phyloP scores from a whole-genome alignment of 2,797 vertebrate genomes.

The Hypotaenidia okinawae region DNA sequence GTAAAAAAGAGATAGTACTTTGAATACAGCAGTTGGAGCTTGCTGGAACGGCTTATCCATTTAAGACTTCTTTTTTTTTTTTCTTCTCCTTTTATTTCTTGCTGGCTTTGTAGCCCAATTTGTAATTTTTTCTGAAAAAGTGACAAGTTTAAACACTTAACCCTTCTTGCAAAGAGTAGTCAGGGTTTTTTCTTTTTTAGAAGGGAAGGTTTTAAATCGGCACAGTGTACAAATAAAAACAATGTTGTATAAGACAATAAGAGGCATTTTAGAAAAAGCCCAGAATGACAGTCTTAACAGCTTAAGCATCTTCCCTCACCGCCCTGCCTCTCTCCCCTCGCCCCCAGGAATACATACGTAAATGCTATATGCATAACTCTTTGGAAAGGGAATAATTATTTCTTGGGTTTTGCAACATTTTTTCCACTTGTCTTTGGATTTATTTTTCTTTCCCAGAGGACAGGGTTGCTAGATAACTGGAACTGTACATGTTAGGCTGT shows the following conservation, averaged over 20 bases:
- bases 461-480: background rate
- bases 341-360: background rate
- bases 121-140: slow-evolving; percentile 1
- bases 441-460: background rate
- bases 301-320: background rate
- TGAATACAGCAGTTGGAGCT: background rate
- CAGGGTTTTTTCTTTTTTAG: background rate
- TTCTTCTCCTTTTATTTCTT: background rate
- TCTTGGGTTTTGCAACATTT: background rate
- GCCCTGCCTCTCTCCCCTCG: background rate
- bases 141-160: slow-evolving; percentile 11
- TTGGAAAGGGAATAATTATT: background rate
- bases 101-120: background rate
- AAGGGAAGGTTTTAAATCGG: background rate
- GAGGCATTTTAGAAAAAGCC: background rate
- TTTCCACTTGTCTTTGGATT: background rate
- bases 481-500: background rate
- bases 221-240: background rate
- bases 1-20: background rate
- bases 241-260: background rate
- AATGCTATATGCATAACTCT: background rate
- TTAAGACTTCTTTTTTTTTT: background rate
- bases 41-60: background rate
- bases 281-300: background rate
- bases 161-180: background rate